A percentile compares a stretch with the other conserved stretches of the same genome.
phyloP scores from a whole-genome alignment of 2,888 invertebrate species.

The Ceriagrion tenellum region DNA sequence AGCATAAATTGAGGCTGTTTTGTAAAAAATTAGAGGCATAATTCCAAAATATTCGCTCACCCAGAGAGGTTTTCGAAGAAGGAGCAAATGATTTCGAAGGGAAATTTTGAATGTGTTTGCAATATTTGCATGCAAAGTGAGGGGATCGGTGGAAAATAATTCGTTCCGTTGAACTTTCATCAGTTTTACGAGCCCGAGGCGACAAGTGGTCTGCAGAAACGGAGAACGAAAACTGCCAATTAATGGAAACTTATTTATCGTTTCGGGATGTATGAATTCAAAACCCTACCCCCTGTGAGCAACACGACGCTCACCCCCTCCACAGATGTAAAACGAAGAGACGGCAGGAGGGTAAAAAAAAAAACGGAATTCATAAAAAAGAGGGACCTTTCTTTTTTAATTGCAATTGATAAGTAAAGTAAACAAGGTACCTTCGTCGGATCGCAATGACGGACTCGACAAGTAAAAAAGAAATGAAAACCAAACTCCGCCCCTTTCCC shows the following conservation, averaged over 20 bases:
- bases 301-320: not conserved
- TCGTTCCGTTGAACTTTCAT: not conserved
- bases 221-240: not conserved
- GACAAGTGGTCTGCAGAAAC: not conserved
- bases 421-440: not conserved
- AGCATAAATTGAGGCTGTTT: no score
- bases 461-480: not conserved
- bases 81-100: no score
- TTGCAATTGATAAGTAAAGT: not conserved
- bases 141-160: not conserved
- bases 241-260: slow-evolving; percentile 1
- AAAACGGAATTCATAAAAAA: not conserved
- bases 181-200: not conserved
- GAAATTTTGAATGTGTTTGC: no score
- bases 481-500: not conserved
- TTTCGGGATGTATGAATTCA: not conserved
- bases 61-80: no score
- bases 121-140: not conserved
- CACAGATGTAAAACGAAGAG: not conserved
- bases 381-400: not conserved
- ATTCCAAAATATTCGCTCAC: no score
- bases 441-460: not conserved
- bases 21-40: no score
- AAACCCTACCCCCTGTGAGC: not conserved
- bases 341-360: not conserved